Base-by-base conservation (phyloP, 2,797 vertebrate species). In the Xiphophorus birchmanni region DNA sequence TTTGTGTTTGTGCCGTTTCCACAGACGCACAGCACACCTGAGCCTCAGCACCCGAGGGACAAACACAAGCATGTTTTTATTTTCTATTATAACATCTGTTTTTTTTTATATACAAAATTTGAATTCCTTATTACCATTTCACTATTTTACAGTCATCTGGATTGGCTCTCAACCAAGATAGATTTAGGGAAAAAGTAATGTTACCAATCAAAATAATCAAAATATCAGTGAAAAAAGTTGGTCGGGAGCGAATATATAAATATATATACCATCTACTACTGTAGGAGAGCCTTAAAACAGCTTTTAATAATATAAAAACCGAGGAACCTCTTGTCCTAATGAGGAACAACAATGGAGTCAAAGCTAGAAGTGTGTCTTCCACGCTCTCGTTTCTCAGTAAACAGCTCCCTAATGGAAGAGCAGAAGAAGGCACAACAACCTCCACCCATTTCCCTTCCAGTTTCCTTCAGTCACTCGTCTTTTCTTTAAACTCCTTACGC, bases 351-450 rank as follows among this genome's bases (percentile, higher is more conserved):
- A 54, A 37, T 1, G 75, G 48, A 71, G 58, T 75, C 69, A 54
- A 71, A 82, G 84, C 78, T 5, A 42, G 82, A 29, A 84, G 78
- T 35, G 26, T 81, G 86, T 82, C 76, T 52, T 72, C 60, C 35
- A 37, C 77, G 77, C 82, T 91, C 89, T 92, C 81, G 82, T 92
- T 92, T 92, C 91, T 82, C 75, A 79, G 90, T 74, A 85, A 90
- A 87, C 75, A 67, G 86, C 78, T 29, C 56, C 56, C n/a, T 58
- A 58, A 56, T n/a, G 56, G n/a, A 58, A 29, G 56, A 12, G n/a
- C 56, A 58, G 23, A 10, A 8, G 26, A 26, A 56, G 54, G 4
- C 9, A 29, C n/a, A 4, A 26, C 6, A 54, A 58, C 15, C 47
- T 26, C 52, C 18, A 8, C 18, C 56, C 56, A 29, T 60, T 60